Evolutionary conservation across 1,140 invertebrate species (phyloP).

Genomic region (Lepeophtheirus salmonis): DNA sequence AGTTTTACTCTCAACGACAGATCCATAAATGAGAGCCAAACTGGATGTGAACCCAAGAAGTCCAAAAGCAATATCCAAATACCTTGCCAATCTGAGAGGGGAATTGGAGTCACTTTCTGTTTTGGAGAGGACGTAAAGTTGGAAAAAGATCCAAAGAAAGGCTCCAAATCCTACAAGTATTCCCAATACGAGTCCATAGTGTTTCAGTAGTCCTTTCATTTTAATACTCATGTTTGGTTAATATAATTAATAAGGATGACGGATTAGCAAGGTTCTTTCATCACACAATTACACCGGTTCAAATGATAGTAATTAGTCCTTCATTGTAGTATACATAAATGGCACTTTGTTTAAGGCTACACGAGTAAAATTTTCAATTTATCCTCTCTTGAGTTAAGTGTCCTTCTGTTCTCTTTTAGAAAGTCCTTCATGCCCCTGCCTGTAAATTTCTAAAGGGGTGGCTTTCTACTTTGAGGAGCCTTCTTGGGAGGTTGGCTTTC

Average conservation of each 20-base stretch:
- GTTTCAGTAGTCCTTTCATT: neutral
- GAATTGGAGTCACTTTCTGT: neutral
- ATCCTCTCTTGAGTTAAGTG: neutral
- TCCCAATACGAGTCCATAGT: neutral
- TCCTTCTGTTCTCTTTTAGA: neutral
- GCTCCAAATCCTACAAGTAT: neutral
- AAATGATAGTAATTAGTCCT: neutral
- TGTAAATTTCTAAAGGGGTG: neutral
- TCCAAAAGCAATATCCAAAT: conserved; percentile 3
- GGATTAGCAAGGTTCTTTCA: neutral
- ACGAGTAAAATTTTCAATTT: neutral
- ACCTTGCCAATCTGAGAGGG: neutral
- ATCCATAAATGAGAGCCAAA: conserved; percentile 1
- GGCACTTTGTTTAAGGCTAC: neutral
- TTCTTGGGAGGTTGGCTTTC: too few species aligned
- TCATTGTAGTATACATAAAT: neutral
- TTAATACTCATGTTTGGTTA: neutral
- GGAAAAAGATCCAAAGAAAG: conserved; percentile 7
- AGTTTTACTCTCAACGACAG: conserved; percentile 3
- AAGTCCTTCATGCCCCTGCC: neutral
- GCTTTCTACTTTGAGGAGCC: neutral
- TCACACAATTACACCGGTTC: neutral
- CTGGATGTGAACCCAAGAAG: neutral
- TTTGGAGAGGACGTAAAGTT: neutral
- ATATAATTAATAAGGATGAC: too few species aligned